Evolutionary conservation across 35 echinoderm and acorn worm genomes (phyloP).

Genomic region (Acanthaster planci): DNA sequence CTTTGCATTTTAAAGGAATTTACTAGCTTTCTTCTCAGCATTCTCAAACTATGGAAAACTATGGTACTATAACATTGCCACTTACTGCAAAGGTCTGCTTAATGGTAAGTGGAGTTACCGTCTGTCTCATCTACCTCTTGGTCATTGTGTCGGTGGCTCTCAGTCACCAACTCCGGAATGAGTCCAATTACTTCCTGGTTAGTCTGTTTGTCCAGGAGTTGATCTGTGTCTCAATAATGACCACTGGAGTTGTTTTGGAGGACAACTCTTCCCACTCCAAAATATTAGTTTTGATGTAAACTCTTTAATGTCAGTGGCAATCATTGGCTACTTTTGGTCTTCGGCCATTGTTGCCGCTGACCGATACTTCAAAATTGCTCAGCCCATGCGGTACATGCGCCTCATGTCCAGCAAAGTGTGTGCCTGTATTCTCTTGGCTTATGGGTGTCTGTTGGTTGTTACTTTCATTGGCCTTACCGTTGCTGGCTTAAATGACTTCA

Average conservation of each 20-base stretch:
- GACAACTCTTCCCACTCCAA: background rate
- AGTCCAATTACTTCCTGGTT: background rate
- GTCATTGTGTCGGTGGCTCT: background rate
- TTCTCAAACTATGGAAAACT: too few relatives aligned
- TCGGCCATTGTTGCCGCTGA: background rate
- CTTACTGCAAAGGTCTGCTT: too few relatives aligned
- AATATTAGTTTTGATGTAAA: background rate
- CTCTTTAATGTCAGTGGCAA: background rate
- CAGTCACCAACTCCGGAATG: background rate
- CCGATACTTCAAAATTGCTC: background rate
- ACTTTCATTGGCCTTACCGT: background rate
- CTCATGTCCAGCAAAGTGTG: conserved; percentile 5
- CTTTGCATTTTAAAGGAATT: too few relatives aligned
- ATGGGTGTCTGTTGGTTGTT: background rate
- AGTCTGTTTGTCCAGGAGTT: background rate
- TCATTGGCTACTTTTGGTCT: background rate
- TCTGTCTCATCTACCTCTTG: background rate
- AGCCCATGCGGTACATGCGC: background rate
- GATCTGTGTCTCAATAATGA: background rate
- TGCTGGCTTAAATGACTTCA: too few relatives aligned
- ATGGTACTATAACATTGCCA: too few relatives aligned
- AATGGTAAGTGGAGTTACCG: background rate
- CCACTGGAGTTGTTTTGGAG: background rate
- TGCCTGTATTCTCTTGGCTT: background rate
- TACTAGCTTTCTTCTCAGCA: too few relatives aligned